Base-by-base conservation (phyloP, 2,797 vertebrate species). In the Catharus ustulatus region DNA sequence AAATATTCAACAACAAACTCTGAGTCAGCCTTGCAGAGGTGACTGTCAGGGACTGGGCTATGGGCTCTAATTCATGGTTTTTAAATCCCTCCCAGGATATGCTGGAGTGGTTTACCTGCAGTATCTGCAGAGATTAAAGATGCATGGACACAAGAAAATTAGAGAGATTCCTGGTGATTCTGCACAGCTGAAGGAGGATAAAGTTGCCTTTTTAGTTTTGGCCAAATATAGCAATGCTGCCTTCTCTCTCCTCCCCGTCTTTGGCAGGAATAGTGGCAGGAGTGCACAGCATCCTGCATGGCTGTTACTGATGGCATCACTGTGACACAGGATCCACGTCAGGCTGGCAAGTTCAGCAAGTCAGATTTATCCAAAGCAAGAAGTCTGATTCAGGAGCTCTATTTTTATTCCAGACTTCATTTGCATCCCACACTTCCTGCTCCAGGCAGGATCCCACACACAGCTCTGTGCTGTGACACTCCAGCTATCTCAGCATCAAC, bases 81-180 rank as follows among this genome's bases (percentile, higher is more conserved):
- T 97, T 97, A 97, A 97, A 97, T n/a, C 97, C 96, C 97, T 97
- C 96, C 97, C 68, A 87, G 97, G 96, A 97, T 95, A 97, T 59
- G 76, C 30, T 96, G 97, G 93, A 95, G 96, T 78, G 97, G 95
- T 97, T 96, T 97, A 97, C 97, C 97, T 97, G 97, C 95, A 94
- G 97, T 96, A 97, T 97, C 97, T 98, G 97, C 96, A 98, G 97
- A 97, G 93, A 97, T 97, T 97, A 98, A 94, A 98, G 97, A 98
- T 93, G 97, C 97, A 97, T 89, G 97, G 97, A 98, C 97, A 97
- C 96, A 97, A 98, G 96, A 97, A 96, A 98, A 97, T 98, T 95
- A 97, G 96, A 97, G 95, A 98, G 96, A 97, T 97, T 97, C 97
- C 96, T 97, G 93, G 94, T 95, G 97, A 95, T 95, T 96, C 96